phyloP scores from a whole-genome alignment of 2,797 vertebrate genomes.

The Takifugu ocellatus region DNA sequence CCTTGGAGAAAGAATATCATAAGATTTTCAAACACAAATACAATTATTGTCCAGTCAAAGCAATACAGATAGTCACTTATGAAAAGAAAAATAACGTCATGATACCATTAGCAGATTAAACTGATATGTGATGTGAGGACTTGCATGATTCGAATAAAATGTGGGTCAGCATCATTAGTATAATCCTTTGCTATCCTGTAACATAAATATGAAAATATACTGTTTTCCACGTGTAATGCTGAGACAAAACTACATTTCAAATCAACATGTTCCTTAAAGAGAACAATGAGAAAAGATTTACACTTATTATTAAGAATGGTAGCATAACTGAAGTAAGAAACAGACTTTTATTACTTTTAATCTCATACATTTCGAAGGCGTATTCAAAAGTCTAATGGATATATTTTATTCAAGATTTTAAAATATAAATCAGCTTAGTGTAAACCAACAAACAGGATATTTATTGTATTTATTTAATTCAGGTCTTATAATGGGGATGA shows the following conservation, averaged over 20 bases:
- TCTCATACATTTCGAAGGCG: no score
- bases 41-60: no score
- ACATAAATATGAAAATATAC: constrained; percentile 4
- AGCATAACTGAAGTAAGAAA: background rate
- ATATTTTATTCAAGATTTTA: background rate
- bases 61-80: no score
- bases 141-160: constrained; percentile 45
- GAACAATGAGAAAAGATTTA: no score
- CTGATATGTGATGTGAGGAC: constrained; percentile 38
- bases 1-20: constrained; percentile 21
- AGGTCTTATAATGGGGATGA: no score
- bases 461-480: no score
- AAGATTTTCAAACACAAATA: constrained; percentile 4
- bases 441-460: no score
- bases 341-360: background rate
- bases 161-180: constrained; percentile 37
- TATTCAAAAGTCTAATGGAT: no score
- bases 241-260: constrained; percentile 2
- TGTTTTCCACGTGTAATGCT: constrained; percentile 2
- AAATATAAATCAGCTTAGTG: background rate
- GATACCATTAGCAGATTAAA: constrained; percentile 31
- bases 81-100: no score
- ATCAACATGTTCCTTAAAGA: no score
- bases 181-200: constrained; percentile 50
- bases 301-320: background rate